Evolutionary conservation across 2,888 invertebrate species (phyloP), one percentile per base, ranked within the genome.

Genomic region (Pollenia angustigena): DNA sequence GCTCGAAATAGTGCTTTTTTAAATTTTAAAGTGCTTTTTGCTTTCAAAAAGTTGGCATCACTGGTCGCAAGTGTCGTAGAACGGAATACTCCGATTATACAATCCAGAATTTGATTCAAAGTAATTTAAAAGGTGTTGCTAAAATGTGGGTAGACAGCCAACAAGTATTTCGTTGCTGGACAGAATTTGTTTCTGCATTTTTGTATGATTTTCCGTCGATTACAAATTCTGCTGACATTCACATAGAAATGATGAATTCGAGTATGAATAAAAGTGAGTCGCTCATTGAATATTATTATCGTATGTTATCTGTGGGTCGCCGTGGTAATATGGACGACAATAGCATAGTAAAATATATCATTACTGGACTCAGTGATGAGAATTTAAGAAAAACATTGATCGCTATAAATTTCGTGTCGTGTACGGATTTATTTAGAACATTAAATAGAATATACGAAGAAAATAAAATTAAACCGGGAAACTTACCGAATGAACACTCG

Each of bases 81-180:
- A n/a, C n/a, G n/a, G n/a, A n/a, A n/a, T n/a, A n/a, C n/a, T n/a
- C n/a, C n/a, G n/a, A n/a, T n/a, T n/a, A n/a, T n/a, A n/a, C n/a
- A n/a, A n/a, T n/a, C n/a, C n/a, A n/a, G n/a, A n/a, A n/a, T n/a
- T n/a, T n/a, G n/a, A n/a, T 23, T 23, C 2, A 23, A 23, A 23
- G 76, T 4, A 88, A 88, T n/a, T 40, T 88, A 32, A 81, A 58
- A 44, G 88, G 85, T 44, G 84, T 76, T 12, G 82, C 88, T 11
- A 85, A 85, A 52, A 40, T 79, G 6, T 87, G 87, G 85, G 52
- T 81, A 9, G 84, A 87, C 56, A 52, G 82, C 4, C 85, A 85
- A 52, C 69, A 40, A 11, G 60, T 85, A 7, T 85, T 76, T 68
- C 40, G 60, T 10, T 9, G 18, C 1, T 85, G 85, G 72, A 56